Evolutionary conservation across 1,140 invertebrate genomes (phyloP).

Genomic region (Neuroterus valhalla): DNA sequence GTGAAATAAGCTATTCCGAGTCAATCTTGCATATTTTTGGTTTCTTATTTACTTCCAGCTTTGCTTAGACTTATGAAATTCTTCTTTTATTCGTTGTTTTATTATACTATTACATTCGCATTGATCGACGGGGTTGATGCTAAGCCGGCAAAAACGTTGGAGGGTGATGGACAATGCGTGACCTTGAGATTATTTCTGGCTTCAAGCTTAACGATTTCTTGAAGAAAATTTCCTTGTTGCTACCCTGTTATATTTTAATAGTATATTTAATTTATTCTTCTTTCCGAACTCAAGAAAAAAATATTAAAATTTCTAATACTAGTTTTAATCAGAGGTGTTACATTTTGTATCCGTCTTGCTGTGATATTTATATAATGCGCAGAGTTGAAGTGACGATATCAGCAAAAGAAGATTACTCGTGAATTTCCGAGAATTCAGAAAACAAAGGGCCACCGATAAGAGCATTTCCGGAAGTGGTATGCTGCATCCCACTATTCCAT

Average conservation of each 20-base stretch:
- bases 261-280: background rate
- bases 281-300: background rate
- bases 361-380: too few species aligned
- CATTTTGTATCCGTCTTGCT: too few species aligned
- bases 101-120: conserved; percentile 15
- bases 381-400: background rate
- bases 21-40: too few species aligned
- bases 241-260: background rate
- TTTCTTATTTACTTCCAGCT: too few species aligned
- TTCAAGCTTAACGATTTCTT: background rate
- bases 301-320: background rate
- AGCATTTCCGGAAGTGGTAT: conserved; percentile 4
- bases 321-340: too few species aligned
- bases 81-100: background rate
- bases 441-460: background rate
- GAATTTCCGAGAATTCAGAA: background rate
- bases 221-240: background rate
- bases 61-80: too few species aligned
- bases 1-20: too few species aligned
- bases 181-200: conserved; percentile 50
- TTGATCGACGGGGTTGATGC: conserved; percentile 46
- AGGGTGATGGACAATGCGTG: conserved; percentile 47
- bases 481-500: background rate
- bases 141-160: conserved; percentile 45
- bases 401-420: background rate